phyloP scores from a whole-genome alignment of 2,113 vertebrate genomes.

The Phalacrocorax brasilianus region DNA sequence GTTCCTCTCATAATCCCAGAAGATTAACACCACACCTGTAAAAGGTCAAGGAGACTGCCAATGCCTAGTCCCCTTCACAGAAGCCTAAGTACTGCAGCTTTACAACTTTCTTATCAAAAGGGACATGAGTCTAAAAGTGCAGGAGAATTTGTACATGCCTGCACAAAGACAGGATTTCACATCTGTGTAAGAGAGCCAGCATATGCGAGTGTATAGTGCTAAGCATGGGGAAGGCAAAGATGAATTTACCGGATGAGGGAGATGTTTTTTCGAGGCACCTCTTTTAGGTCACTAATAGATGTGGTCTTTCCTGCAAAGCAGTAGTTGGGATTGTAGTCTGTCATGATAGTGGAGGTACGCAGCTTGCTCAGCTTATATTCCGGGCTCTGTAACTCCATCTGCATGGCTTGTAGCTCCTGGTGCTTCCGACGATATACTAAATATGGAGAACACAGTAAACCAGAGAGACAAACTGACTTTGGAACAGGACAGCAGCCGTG shows the following conservation, averaged over 20 bases:
- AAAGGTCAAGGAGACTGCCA: background rate
- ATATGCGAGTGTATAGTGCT: accelerated
- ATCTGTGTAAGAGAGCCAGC: background rate
- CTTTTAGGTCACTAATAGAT: constrained; percentile 96
- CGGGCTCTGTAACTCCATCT: constrained; percentile 96
- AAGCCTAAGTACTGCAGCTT: background rate
- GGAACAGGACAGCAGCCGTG: background rate
- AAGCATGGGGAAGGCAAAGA: background rate
- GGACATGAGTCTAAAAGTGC: background rate
- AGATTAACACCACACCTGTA: background rate
- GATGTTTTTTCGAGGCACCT: constrained; percentile 95
- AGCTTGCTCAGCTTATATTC: constrained; percentile 98
- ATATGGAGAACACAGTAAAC: background rate
- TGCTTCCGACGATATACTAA: constrained; percentile 96
- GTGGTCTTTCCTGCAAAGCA: constrained; percentile 97
- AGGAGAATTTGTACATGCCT: background rate
- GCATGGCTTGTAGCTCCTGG: constrained; percentile 96
- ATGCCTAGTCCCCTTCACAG: background rate
- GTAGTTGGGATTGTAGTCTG: constrained; percentile 99
- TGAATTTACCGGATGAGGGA: constrained; percentile 88
- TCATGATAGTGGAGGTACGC: constrained; percentile 98
- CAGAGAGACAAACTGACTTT: background rate
- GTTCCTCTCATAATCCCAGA: background rate
- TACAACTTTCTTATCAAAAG: background rate
- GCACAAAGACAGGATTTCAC: background rate